Conservation (phyloP, 2,888 invertebrate species). For the Pharmacophagus antenor region DNA sequence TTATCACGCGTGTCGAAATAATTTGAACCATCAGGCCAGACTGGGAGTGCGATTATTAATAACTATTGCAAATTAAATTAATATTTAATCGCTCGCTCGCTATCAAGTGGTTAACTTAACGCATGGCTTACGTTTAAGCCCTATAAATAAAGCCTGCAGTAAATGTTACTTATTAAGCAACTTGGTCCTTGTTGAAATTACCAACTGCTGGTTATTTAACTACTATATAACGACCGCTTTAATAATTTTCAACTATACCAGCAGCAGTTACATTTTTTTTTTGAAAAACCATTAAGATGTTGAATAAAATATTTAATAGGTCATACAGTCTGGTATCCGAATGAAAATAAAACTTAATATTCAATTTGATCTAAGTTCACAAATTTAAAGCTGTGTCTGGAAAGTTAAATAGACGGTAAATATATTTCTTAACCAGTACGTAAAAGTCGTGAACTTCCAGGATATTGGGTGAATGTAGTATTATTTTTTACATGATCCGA, state of each 20-base stretch:
- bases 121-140: conserved; percentile 27
- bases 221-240: conserved; percentile 1
- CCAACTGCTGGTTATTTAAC: conserved; percentile 8
- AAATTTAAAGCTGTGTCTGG: too few species aligned
- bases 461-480: too few species aligned
- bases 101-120: conserved; percentile 26
- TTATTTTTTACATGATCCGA: too few species aligned
- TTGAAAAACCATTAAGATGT: too few species aligned
- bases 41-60: not conserved
- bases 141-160: conserved; percentile 16
- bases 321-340: too few species aligned
- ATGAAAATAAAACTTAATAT: too few species aligned
- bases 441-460: too few species aligned
- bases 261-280: not conserved
- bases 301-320: too few species aligned
- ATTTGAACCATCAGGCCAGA: not conserved
- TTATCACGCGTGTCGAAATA: not conserved
- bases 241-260: conserved; percentile 3
- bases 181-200: conserved; percentile 16
- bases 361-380: too few species aligned
- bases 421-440: too few species aligned
- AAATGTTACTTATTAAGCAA: conserved; percentile 25
- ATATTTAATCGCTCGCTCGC: conserved; percentile 22
- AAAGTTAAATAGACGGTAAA: too few species aligned
- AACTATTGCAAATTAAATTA: conserved; percentile 13